These are phyloP conservation scores for Euthynnus affinis DNA, from an alignment of 2,797 vertebrate species.

Conservation along the genomic window DNA sequence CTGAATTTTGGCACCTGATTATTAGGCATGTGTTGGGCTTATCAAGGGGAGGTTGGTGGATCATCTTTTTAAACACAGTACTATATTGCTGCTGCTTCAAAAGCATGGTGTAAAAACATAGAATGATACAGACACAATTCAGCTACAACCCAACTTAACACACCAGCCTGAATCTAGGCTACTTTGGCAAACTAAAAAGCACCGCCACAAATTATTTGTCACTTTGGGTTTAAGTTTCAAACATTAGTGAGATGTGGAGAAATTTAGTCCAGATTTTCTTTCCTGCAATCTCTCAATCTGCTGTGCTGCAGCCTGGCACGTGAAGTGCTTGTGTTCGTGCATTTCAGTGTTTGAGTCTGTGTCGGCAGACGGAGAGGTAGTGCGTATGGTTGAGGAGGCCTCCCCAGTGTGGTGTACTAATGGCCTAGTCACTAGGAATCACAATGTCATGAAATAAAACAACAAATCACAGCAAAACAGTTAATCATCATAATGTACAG, in stretches of 20 bases:
- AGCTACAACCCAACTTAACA: constrained; percentile 42
- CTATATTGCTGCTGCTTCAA: constrained; percentile 34
- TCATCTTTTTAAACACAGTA: constrained; percentile 30
- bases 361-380: constrained; percentile 80
- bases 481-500: constrained; percentile 66
- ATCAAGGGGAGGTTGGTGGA: neutral
- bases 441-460: constrained; percentile 75
- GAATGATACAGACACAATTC: constrained; percentile 28
- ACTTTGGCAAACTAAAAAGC: constrained; percentile 55
- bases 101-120: constrained; percentile 37
- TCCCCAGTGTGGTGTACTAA: constrained; percentile 80
- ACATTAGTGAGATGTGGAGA: constrained; percentile 24
- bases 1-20: constrained; percentile 70
- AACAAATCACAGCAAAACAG: constrained; percentile 74
- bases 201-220: constrained; percentile 26
- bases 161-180: constrained; percentile 19
- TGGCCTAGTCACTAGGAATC: constrained; percentile 82
- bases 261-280: constrained; percentile 34
- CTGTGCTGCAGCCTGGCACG: constrained; percentile 57
- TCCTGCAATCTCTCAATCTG: constrained; percentile 35
- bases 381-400: constrained; percentile 80
- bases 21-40: constrained; percentile 21
- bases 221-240: constrained; percentile 44
- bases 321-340: constrained; percentile 63
- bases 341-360: constrained; percentile 63